Evolutionary conservation across 2,113 vertebrate genomes (phyloP).

Genomic region (Balaeniceps rex): DNA sequence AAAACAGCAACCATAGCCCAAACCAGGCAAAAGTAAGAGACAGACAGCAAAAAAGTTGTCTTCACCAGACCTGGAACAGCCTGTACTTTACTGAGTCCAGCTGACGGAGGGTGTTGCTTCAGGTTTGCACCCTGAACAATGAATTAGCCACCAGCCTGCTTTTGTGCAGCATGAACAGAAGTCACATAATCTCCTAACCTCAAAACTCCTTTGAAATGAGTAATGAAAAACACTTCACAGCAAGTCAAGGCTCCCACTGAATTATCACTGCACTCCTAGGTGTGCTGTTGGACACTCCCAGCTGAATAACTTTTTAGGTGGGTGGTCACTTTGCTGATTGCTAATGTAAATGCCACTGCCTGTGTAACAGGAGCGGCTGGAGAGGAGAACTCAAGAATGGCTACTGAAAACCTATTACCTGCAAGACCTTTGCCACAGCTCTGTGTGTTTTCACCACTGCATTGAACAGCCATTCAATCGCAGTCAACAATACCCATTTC

Average conservation of each 20-base stretch:
- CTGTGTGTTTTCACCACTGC: neutral
- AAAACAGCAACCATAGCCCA: neutral
- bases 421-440: neutral
- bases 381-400: neutral
- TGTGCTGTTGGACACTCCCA: rapidly evolving
- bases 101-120: neutral
- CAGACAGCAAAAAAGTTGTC: neutral
- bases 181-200: neutral
- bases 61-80: neutral
- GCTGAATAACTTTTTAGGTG: neutral
- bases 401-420: neutral
- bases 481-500: neutral
- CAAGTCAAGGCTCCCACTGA: neutral
- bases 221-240: neutral
- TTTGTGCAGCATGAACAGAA: neutral
- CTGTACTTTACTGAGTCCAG: neutral
- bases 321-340: neutral
- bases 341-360: neutral
- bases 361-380: neutral
- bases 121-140: neutral
- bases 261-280: neutral
- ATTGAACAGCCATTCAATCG: neutral
- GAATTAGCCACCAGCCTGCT: neutral
- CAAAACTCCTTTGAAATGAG: neutral
- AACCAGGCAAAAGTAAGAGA: neutral